Evolutionary conservation across 2,888 invertebrate genomes (phyloP).

Genomic region (Palloptera scutellata): DNA sequence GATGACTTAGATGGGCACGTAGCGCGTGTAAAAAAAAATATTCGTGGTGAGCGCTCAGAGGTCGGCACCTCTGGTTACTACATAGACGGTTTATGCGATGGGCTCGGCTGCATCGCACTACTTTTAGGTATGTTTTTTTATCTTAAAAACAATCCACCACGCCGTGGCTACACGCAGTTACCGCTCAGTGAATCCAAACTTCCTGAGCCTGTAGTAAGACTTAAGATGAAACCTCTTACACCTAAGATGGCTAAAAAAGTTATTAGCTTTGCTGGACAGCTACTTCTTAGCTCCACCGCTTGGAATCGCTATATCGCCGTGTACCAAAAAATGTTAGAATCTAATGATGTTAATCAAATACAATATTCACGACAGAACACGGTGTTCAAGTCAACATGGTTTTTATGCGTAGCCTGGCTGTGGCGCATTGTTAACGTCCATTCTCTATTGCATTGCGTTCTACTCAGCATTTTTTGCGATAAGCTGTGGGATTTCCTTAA

Average conservation of each 20-base stretch:
- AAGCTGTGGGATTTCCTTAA: slow-evolving; percentile 80
- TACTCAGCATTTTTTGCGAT: slow-evolving; percentile 82
- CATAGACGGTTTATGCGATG: slow-evolving; percentile 84
- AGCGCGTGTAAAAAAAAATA: slow-evolving; percentile 78
- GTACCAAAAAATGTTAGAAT: slow-evolving; percentile 80
- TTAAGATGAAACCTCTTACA: slow-evolving; percentile 74
- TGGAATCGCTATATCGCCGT: slow-evolving; percentile 87
- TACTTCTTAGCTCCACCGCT: slow-evolving; percentile 77
- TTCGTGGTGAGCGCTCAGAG: slow-evolving; percentile 80
- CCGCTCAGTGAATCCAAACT: slow-evolving; percentile 63
- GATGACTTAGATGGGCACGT: slow-evolving; percentile 90
- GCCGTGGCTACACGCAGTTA: slow-evolving; percentile 76
- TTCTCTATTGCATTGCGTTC: slow-evolving; percentile 76
- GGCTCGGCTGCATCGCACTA: slow-evolving; percentile 77
- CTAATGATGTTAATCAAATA: slow-evolving; percentile 67
- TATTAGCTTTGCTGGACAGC: slow-evolving; percentile 73
- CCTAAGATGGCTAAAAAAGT: slow-evolving; percentile 73
- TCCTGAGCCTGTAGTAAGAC: slow-evolving; percentile 66
- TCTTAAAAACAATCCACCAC: slow-evolving; percentile 76
- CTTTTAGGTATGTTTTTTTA: slow-evolving; percentile 75
- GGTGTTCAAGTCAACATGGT: slow-evolving; percentile 75
- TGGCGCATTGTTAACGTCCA: slow-evolving; percentile 86
- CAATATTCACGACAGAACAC: slow-evolving; percentile 68
- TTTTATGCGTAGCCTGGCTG: slow-evolving; percentile 75
- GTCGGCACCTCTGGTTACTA: slow-evolving; percentile 83